These are phyloP conservation scores for Sialis fuliginosa DNA, from an alignment of 2,888 invertebrate species.

Conservation along the genomic window DNA sequence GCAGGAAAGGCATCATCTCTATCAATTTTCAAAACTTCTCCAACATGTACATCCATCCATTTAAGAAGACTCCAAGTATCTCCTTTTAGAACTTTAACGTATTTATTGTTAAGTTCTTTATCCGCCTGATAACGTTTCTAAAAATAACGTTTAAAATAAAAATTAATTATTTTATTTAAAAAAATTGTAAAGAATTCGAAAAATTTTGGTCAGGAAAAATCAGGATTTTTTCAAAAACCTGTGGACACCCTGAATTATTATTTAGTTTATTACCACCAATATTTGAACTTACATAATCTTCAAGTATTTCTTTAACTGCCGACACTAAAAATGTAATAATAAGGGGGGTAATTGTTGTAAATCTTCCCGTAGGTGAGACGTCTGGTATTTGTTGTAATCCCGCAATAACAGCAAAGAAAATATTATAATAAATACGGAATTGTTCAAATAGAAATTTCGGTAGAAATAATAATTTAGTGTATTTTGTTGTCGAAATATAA, in stretches of 20 bases:
- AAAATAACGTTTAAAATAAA: conserved; percentile 9
- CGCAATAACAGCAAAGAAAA: conserved; percentile 97
- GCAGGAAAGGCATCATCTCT: conserved; percentile 95
- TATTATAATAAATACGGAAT: conserved; percentile 97
- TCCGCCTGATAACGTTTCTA: conserved; percentile 96
- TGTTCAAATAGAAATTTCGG: conserved; percentile 99
- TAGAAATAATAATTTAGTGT: conserved; percentile 39
- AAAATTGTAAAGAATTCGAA: too few species aligned
- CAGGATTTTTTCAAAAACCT: too few species aligned
- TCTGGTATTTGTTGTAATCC: conserved; percentile 99
- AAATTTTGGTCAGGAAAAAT: too few species aligned
- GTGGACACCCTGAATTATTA: too few species aligned
- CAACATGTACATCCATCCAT: conserved; percentile 78
- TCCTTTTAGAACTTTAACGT: conserved; percentile 65
- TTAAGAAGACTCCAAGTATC: conserved; percentile 62
- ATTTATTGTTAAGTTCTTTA: conserved; percentile 81
- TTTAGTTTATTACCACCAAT: too few species aligned
- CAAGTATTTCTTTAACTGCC: conserved; percentile 95
- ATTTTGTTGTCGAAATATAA: too few species aligned
- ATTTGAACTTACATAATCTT: conserved; percentile 73
- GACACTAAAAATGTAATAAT: conserved; percentile 92
- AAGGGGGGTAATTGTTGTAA: conserved; percentile 94
- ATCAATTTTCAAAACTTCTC: conserved; percentile 84
- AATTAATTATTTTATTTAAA: too few species aligned
- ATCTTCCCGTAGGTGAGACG: conserved; percentile 97